These are phyloP conservation scores for Halyomorpha halys DNA, from an alignment of 1,140 invertebrate genomes.

Conservation along the genomic window DNA sequence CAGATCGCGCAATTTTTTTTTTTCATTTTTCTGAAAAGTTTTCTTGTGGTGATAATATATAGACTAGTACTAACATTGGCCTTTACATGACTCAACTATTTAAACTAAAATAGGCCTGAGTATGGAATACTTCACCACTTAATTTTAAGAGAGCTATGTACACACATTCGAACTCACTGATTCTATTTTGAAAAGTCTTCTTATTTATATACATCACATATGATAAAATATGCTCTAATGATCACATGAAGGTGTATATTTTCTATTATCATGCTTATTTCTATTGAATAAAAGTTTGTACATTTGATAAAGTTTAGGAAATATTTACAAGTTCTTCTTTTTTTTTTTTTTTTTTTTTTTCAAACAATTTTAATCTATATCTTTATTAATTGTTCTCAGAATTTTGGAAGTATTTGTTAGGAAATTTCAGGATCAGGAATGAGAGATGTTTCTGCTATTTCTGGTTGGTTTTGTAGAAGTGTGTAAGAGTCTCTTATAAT, in stretches of 20 bases:
- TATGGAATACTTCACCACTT: conserved; percentile 2
- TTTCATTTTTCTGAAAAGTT: not conserved
- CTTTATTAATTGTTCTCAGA: not conserved
- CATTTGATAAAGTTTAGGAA: not conserved
- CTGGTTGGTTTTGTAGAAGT: conserved; percentile 38
- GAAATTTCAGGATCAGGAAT: conserved; percentile 27
- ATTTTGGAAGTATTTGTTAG: not conserved
- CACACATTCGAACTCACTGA: no score
- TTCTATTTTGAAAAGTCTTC: no score
- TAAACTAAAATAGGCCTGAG: conserved; percentile 2
- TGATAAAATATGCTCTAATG: no score
- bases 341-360: not conserved
- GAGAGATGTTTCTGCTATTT: conserved; percentile 30
- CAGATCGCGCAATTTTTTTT: no score
- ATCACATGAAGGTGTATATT: not conserved
- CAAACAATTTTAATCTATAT: not conserved
- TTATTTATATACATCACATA: no score
- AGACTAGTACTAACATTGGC: conserved; percentile 8
- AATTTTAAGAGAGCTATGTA: no score
- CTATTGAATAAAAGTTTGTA: not conserved
- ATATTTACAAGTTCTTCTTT: not conserved
- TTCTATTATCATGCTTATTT: not conserved
- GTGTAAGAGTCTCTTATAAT: conserved; percentile 49
- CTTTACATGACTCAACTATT: not conserved
- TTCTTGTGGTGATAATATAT: not conserved